phyloP scores from a whole-genome alignment of 2,113 vertebrate species.

The Hypocryptadius cinnamomeus region DNA sequence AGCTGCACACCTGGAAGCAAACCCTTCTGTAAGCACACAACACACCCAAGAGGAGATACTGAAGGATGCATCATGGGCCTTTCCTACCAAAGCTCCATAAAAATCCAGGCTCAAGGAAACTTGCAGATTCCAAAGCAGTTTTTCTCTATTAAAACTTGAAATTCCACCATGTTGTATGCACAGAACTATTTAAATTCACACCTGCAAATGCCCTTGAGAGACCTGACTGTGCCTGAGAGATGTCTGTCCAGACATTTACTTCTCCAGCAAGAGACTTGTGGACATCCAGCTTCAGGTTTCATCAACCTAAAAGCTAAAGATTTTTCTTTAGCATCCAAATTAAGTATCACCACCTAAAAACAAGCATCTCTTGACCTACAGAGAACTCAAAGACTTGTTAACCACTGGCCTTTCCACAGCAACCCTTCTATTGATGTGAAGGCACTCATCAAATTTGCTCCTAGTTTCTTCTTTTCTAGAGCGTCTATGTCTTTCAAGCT shows the following conservation, averaged over 20 bases:
- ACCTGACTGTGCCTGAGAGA: background rate
- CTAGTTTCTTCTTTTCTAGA: background rate
- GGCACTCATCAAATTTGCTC: background rate
- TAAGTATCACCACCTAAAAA: background rate
- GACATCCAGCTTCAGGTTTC: background rate
- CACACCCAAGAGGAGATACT: background rate
- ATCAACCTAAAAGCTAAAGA: background rate
- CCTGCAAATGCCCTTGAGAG: background rate
- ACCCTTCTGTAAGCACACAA: background rate
- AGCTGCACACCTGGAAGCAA: background rate
- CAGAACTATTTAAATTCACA: background rate
- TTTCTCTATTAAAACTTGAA: background rate
- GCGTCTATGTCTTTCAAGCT: background rate
- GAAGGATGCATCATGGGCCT: background rate
- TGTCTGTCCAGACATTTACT: background rate
- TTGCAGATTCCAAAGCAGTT: background rate
- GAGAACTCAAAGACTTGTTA: background rate
- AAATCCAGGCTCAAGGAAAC: background rate
- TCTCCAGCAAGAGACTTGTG: background rate
- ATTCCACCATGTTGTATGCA: rapidly evolving
- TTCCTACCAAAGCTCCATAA: background rate
- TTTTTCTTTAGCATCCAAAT: background rate
- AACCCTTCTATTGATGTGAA: background rate
- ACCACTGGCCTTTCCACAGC: rapidly evolving
- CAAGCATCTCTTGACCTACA: background rate